Percentiles rank a stretch among this genome's conserved stretches.
These are phyloP conservation scores for Rhinichthys klamathensis DNA, from an alignment of 2,113 vertebrate species.

Conservation along the genomic window DNA sequence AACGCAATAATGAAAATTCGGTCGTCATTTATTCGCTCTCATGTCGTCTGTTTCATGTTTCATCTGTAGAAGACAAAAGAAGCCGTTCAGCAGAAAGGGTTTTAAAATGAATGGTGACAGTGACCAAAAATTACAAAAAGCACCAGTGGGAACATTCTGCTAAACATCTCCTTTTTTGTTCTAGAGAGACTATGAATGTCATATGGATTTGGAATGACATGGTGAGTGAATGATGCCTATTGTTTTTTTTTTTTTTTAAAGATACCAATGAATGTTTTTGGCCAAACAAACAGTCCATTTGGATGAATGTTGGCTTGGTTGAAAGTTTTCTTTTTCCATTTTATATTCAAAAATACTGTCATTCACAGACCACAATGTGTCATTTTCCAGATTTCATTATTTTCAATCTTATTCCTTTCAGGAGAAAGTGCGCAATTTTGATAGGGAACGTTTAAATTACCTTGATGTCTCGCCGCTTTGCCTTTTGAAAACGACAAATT, in stretches of 20 bases:
- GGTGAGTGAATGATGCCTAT: not conserved
- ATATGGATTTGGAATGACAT: not conserved
- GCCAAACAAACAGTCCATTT: not conserved
- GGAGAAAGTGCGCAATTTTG: conserved; percentile 51
- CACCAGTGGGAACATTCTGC: not conserved
- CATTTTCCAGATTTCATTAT: conserved; percentile 49
- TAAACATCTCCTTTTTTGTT: not conserved
- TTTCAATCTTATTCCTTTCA: conserved; percentile 57
- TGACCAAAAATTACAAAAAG: no score
- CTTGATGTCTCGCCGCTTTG: conserved; percentile 50
- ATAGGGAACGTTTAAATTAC: conserved; percentile 59
- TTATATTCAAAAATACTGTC: conserved; percentile 55
- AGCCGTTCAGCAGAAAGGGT: not conserved
- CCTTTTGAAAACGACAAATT: conserved; percentile 66
- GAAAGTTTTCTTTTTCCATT: not conserved
- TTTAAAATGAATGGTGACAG: not conserved
- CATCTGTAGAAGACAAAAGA: not conserved
- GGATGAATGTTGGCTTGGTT: not conserved
- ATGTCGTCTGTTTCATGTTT: not conserved
- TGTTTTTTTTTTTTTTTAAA: not conserved
- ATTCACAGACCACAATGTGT: conserved; percentile 56
- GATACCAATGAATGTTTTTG: not conserved
- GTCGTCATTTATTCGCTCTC: not conserved
- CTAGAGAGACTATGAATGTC: not conserved
- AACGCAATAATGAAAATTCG: not conserved